A percentile compares a stretch with the other conserved stretches of the same genome.
These are phyloP conservation scores for Toxotes jaculatrix DNA, from an alignment of 2,113 vertebrate genomes.

Conservation along the genomic window DNA sequence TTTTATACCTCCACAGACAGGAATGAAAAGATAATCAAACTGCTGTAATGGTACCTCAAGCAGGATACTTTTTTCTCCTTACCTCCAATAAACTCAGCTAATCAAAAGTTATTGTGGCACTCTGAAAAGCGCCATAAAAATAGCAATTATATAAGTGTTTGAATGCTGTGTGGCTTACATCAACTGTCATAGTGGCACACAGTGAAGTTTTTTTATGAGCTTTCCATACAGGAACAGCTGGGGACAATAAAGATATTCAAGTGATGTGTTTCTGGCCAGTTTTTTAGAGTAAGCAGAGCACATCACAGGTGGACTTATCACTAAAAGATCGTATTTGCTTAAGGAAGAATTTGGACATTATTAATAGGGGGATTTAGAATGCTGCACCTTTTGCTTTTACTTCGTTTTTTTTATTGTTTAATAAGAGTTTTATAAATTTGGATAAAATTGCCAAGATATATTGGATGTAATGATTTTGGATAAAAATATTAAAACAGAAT, in stretches of 20 bases:
- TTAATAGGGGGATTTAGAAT: not conserved
- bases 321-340: not conserved
- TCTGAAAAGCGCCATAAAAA: slow-evolving; percentile 81
- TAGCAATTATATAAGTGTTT: slow-evolving; percentile 81
- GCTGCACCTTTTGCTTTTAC: not conserved
- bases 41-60: slow-evolving; percentile 70
- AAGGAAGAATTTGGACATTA: slow-evolving; percentile 15
- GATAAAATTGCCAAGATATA: slow-evolving; percentile 9
- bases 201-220: slow-evolving; percentile 70
- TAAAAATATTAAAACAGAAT: not conserved
- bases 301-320: slow-evolving; percentile 14
- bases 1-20: slow-evolving; percentile 81
- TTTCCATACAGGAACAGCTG: slow-evolving; percentile 57
- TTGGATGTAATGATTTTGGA: slow-evolving; percentile 15
- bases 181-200: slow-evolving; percentile 40
- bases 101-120: slow-evolving; percentile 84
- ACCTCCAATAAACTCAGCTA: slow-evolving; percentile 79
- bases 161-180: slow-evolving; percentile 71
- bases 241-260: slow-evolving; percentile 59
- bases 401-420: slow-evolving; percentile 24
- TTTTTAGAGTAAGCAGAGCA: slow-evolving; percentile 31
- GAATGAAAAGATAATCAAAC: slow-evolving; percentile 85
- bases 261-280: slow-evolving; percentile 36
- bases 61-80: slow-evolving; percentile 46
- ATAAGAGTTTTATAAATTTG: slow-evolving; percentile 19